Conservation (phyloP, 2,113 vertebrate genomes). For the Salvelinus sp. region DNA sequence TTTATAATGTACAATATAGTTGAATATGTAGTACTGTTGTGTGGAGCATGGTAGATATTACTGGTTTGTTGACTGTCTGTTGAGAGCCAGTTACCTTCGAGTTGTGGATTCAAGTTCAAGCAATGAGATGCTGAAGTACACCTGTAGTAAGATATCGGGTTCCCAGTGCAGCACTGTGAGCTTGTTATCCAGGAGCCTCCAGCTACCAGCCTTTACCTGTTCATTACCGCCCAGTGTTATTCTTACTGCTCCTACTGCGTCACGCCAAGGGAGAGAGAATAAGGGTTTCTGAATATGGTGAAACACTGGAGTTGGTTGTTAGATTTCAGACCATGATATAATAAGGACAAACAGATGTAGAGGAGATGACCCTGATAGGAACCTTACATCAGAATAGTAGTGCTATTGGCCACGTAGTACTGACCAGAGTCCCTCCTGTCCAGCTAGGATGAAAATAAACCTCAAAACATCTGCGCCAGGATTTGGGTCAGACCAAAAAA, state of each 20-base stretch:
- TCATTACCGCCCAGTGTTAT: background rate
- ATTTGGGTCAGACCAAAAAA: conserved; percentile 29
- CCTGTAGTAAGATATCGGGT: background rate
- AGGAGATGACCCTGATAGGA: too few species aligned
- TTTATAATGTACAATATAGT: background rate
- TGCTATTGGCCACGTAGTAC: background rate
- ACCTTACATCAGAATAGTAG: too few species aligned
- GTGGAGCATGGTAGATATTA: background rate
- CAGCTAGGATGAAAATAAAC: conserved; percentile 38
- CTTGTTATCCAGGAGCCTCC: conserved; percentile 10
- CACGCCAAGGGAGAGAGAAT: too few species aligned
- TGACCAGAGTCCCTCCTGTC: conserved; percentile 27
- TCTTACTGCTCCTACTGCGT: background rate
- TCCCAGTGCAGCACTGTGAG: background rate
- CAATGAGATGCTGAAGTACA: background rate
- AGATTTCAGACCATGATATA: too few species aligned
- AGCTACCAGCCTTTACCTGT: background rate
- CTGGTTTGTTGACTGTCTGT: background rate
- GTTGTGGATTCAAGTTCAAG: background rate
- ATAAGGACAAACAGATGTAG: too few species aligned
- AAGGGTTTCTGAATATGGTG: background rate
- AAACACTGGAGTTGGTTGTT: too few species aligned
- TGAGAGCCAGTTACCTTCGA: background rate
- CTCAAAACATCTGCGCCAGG: conserved; percentile 29
- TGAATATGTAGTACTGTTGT: background rate